These are phyloP conservation scores for Neuroterus valhalla DNA, from an alignment of 1,140 invertebrate species.

Conservation along the genomic window DNA sequence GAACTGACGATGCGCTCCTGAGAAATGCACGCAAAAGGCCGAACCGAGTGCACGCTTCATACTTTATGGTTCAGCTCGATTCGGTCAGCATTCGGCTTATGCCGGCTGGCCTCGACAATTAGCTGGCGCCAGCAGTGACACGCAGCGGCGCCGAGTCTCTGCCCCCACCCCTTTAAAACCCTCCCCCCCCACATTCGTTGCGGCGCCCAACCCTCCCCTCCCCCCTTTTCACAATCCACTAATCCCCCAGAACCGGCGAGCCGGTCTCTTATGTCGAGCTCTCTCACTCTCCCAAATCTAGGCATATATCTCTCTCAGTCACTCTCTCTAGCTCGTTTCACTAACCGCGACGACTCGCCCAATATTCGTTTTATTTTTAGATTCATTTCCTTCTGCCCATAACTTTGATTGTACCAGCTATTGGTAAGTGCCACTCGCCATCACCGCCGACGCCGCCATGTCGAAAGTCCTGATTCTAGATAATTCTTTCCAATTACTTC, in stretches of 20 bases:
- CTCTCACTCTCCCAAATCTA: constrained; percentile 31
- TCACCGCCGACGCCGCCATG: not conserved
- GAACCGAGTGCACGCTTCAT: not conserved
- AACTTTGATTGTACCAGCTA: constrained; percentile 56
- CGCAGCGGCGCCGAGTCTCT: constrained; percentile 63
- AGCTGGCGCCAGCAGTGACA: constrained; percentile 72
- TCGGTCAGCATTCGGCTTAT: constrained; percentile 65
- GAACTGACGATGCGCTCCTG: not conserved
- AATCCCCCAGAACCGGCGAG: not conserved
- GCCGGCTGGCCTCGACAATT: constrained; percentile 71
- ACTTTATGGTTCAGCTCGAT: constrained; percentile 48
- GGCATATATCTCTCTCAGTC: constrained; percentile 22
- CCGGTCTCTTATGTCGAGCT: constrained; percentile 16
- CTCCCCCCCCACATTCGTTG: not conserved
- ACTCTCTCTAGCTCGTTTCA: constrained; percentile 31
- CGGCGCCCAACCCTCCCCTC: constrained; percentile 38
- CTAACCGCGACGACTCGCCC: constrained; percentile 48
- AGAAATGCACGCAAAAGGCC: not conserved
- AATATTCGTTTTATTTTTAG: constrained; percentile 66
- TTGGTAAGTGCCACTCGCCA: constrained; percentile 49
- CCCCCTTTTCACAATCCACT: constrained; percentile 20
- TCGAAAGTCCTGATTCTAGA: no score
- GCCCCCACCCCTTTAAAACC: constrained; percentile 38
- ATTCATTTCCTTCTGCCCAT: constrained; percentile 63
- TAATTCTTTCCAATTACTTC: no score